Percentiles rank a stretch among this genome's conserved stretches.
phyloP scores from a whole-genome alignment of 1,140 invertebrate species.

The Thalassaphorura encarpata region DNA sequence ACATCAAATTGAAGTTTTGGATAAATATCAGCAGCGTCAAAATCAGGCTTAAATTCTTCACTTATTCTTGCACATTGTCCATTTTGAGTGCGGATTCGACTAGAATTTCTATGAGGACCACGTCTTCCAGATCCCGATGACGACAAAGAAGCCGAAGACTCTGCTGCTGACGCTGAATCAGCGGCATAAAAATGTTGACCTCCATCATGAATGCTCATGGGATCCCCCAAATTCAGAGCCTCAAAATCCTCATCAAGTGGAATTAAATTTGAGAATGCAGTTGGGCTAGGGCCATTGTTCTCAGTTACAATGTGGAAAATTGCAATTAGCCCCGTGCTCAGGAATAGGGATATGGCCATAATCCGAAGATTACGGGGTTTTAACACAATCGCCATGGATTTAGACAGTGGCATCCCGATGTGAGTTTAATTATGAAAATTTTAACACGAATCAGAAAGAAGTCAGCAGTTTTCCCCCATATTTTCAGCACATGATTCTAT shows the following conservation, averaged over 20 bases:
- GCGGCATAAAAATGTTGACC: no score
- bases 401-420: constrained; percentile 15
- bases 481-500: no score
- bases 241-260: not conserved
- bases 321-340: constrained; percentile 16
- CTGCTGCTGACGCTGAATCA: not conserved
- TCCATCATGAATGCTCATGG: not conserved
- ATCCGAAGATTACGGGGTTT: constrained; percentile 23
- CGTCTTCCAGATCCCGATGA: not conserved
- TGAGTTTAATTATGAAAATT: no score
- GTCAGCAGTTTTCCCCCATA: no score
- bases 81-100: not conserved
- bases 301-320: constrained; percentile 11
- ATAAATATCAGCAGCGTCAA: constrained; percentile 24
- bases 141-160: not conserved
- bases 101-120: not conserved
- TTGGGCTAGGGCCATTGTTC: not conserved
- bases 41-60: constrained; percentile 15
- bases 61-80: not conserved
- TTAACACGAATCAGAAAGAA: no score
- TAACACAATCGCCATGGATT: constrained; percentile 3
- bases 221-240: not conserved
- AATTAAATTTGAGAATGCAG: not conserved
- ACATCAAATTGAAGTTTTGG: constrained; percentile 25
- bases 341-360: constrained; percentile 11